Evolutionary conservation across 2,113 vertebrate species (phyloP).

Genomic region (Cinclus mexicanus): DNA sequence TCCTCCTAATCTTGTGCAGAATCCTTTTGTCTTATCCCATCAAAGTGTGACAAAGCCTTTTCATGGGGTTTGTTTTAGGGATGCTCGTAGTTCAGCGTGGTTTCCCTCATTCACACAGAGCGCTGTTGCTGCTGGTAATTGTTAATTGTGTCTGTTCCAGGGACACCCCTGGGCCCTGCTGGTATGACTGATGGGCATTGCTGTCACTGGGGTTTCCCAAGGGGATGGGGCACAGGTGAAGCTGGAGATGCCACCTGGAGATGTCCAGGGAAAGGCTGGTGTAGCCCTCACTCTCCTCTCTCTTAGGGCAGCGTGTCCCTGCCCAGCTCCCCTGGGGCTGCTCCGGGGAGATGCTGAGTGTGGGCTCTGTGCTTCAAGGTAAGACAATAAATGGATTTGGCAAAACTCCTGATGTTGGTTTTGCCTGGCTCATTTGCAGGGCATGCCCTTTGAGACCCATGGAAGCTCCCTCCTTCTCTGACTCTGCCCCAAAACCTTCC

Average conservation of each 20-base stretch:
- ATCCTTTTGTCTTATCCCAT: constrained; percentile 31
- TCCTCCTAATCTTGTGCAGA: neutral
- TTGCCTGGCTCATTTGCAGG: neutral
- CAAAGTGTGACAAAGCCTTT: constrained; percentile 29
- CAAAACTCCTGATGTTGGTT: neutral
- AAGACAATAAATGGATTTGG: neutral
- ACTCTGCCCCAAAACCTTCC: neutral
- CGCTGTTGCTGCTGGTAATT: fast-evolving
- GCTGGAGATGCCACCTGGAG: neutral
- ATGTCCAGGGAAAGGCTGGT: neutral
- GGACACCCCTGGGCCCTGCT: neutral
- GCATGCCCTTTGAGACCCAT: neutral
- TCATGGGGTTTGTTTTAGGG: neutral
- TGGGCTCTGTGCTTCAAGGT: neutral
- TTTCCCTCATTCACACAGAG: neutral
- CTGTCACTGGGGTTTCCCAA: neutral
- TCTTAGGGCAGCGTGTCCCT: neutral
- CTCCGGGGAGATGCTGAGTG: neutral
- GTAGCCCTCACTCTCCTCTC: no score
- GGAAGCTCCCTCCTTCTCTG: neutral
- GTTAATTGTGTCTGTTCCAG: neutral
- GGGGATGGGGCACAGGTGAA: neutral
- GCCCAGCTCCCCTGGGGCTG: neutral
- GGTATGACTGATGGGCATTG: neutral
- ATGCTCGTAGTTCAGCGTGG: fast-evolving